Evolutionary conservation across 1,140 invertebrate genomes (phyloP).

Genomic region (Periplaneta americana): DNA sequence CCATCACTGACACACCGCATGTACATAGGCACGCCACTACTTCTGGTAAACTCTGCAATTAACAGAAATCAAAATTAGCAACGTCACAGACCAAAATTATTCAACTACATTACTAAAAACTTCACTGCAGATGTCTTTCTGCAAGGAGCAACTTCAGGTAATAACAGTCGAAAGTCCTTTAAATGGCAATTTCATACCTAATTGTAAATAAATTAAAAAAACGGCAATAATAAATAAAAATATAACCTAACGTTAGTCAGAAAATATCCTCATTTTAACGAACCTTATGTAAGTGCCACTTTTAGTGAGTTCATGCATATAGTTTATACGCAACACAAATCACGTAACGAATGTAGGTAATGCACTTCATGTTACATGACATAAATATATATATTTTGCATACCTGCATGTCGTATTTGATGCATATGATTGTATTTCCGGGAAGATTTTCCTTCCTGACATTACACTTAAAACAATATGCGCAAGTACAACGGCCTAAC

Average conservation of each 20-base stretch:
- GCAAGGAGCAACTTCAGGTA: background rate
- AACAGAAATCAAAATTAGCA: background rate
- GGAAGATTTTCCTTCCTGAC: conserved; percentile 29
- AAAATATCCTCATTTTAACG: background rate
- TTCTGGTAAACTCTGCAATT: conserved; percentile 15
- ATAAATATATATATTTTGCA: conserved; percentile 25
- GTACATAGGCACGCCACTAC: conserved; percentile 6
- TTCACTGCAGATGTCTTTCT: background rate
- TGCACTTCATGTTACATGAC: conserved; percentile 24
- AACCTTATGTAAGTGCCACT: background rate
- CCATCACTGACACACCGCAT: conserved; percentile 19
- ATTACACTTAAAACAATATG: conserved; percentile 31
- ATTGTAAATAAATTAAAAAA: background rate
- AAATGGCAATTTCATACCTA: background rate
- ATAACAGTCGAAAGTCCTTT: background rate
- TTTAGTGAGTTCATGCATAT: background rate
- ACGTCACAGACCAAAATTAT: background rate
- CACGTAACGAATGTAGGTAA: background rate
- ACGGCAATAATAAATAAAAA: background rate
- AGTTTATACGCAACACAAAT: background rate
- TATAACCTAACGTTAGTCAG: background rate
- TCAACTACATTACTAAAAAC: background rate
- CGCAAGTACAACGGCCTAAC: background rate
- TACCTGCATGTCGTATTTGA: conserved; percentile 39
- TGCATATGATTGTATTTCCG: conserved; percentile 23